Evolutionary conservation across 2,797 vertebrate species (phyloP).

Genomic region (Phoxinus dragarum): DNA sequence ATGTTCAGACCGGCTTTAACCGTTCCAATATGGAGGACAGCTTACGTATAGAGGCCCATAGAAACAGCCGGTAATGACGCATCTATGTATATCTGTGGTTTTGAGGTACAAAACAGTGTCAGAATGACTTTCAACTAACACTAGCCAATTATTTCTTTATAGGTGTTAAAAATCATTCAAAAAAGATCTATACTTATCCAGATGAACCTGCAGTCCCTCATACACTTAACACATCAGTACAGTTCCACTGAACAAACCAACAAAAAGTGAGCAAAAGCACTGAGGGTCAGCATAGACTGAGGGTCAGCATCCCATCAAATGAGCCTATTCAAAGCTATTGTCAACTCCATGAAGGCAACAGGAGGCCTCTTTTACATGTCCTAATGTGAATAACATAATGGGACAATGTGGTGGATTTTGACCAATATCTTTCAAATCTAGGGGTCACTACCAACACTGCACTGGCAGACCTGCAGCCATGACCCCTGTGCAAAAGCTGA

Average conservation of each 20-base stretch:
- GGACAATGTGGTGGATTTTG: conserved; percentile 62
- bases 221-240: conserved; percentile 20
- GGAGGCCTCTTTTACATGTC: conserved; percentile 52
- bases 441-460: conserved; percentile 67
- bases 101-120: too few relatives aligned
- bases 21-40: background rate
- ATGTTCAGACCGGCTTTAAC: background rate
- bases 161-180: background rate
- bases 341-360: conserved; percentile 43
- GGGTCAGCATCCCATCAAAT: conserved; percentile 10
- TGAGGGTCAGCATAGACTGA: background rate
- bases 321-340: conserved; percentile 9
- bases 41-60: background rate
- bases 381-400: conserved; percentile 44
- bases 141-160: background rate
- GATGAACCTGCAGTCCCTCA: background rate
- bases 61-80: too few relatives aligned
- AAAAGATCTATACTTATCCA: background rate
- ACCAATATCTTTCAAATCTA: conserved; percentile 83
- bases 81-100: too few relatives aligned
- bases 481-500: conserved; percentile 60
- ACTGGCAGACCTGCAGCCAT: conserved; percentile 51
- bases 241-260: background rate
- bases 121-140: background rate
- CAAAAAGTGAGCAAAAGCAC: background rate